Conservation (phyloP, 1,140 invertebrate species). For the Platyscapa corneri region DNA sequence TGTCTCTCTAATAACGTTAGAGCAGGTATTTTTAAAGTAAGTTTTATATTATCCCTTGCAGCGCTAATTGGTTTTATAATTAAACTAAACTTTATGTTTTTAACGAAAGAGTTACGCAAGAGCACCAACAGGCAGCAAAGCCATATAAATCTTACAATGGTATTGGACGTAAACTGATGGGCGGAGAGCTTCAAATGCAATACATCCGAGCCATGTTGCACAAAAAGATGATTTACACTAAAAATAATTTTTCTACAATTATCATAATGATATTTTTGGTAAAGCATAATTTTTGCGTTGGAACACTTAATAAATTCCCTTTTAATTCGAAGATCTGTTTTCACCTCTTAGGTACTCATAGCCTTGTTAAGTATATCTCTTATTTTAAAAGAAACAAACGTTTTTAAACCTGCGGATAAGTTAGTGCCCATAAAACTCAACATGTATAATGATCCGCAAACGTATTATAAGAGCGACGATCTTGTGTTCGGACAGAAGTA, state of each 20-base stretch:
- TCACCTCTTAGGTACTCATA: constrained; percentile 58
- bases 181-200: constrained; percentile 59
- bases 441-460: constrained; percentile 60
- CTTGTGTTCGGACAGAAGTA: constrained; percentile 55
- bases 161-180: constrained; percentile 56
- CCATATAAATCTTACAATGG: constrained; percentile 54
- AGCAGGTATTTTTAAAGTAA: constrained; percentile 91
- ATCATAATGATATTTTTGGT: constrained; percentile 59
- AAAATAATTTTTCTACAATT: constrained; percentile 62
- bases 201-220: constrained; percentile 59
- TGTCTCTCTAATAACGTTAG: constrained; percentile 87
- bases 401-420: constrained; percentile 49
- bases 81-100: background rate
- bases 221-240: constrained; percentile 66
- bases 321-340: constrained; percentile 24
- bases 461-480: constrained; percentile 58
- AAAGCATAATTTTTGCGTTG: background rate
- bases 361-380: constrained; percentile 61
- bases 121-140: constrained; percentile 59
- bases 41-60: constrained; percentile 39
- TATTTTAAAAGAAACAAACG: constrained; percentile 60
- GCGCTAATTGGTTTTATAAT: background rate
- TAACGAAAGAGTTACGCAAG: constrained; percentile 49
- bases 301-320: background rate
- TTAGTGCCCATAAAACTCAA: constrained; percentile 56